These are phyloP conservation scores for Globodera rostochiensis DNA, from an alignment of 1,140 invertebrate genomes.

Conservation along the genomic window DNA sequence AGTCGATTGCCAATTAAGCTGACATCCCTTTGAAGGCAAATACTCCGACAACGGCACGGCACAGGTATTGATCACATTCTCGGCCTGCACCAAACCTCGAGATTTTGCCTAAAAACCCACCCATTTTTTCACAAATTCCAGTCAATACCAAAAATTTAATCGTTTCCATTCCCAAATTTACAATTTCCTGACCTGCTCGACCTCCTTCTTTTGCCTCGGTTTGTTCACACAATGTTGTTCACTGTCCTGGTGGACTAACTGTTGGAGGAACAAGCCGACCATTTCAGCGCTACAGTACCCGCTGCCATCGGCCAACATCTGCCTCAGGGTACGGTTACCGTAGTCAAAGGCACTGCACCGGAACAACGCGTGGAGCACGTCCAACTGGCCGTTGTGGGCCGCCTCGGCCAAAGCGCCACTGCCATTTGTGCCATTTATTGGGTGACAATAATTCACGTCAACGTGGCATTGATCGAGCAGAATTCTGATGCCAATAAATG, in stretches of 20 bases:
- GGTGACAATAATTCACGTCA: constrained; percentile 67
- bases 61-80: constrained; percentile 42
- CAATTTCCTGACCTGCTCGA: neutral
- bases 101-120: neutral
- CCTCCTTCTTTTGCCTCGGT: constrained; percentile 65
- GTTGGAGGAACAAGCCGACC: constrained; percentile 42
- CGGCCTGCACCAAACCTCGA: constrained; percentile 49
- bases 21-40: constrained; percentile 82
- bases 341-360: constrained; percentile 84
- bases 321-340: constrained; percentile 76
- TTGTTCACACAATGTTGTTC: constrained; percentile 75
- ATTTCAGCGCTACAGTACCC: constrained; percentile 26
- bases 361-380: constrained; percentile 76
- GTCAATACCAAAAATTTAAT: neutral
- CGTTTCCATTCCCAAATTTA: neutral
- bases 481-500: constrained; percentile 50
- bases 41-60: constrained; percentile 69
- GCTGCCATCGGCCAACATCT: neutral
- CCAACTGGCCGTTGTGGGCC: constrained; percentile 73
- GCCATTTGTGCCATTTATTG: constrained; percentile 54
- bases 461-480: constrained; percentile 74
- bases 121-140: no score
- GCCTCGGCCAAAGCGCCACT: constrained; percentile 77
- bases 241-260: constrained; percentile 47
- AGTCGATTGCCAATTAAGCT: constrained; percentile 85